These are phyloP conservation scores for Struthio camelus DNA, from an alignment of 2,113 vertebrate species.

Conservation along the genomic window DNA sequence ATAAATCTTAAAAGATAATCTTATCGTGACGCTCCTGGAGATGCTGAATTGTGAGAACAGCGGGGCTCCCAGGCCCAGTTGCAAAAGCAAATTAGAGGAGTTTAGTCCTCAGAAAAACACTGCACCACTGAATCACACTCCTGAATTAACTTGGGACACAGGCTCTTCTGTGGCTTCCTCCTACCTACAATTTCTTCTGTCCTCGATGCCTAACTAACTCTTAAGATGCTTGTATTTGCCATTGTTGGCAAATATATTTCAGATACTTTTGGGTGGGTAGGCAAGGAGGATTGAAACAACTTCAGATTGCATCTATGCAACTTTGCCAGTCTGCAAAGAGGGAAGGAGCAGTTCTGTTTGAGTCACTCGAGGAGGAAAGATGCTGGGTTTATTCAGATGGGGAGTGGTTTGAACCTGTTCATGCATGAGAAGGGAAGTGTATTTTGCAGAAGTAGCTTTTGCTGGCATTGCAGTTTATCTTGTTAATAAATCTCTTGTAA, in stretches of 20 bases:
- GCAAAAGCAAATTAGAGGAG: not conserved
- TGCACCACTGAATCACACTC: not conserved
- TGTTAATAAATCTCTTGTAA: constrained; percentile 44
- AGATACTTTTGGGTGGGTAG: not conserved
- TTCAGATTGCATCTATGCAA: not conserved
- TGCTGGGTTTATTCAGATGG: not conserved
- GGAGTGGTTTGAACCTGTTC: not conserved
- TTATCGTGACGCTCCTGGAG: not conserved
- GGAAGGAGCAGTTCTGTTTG: not conserved
- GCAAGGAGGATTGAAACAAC: not conserved
- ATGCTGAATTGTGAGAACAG: not conserved
- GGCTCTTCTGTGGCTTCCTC: not conserved
- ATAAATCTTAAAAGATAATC: not conserved
- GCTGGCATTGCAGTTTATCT: constrained; percentile 1
- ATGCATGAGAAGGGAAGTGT: not conserved
- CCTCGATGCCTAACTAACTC: not conserved
- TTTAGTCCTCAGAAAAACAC: not conserved
- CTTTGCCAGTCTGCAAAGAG: not conserved
- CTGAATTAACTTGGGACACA: not conserved
- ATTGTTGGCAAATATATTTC: not conserved
- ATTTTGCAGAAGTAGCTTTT: constrained; percentile 18
- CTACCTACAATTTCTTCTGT: not conserved
- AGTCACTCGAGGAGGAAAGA: not conserved
- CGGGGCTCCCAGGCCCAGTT: rapidly evolving
- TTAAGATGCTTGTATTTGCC: not conserved